Evolutionary conservation across 2,888 invertebrate genomes (phyloP).

Genomic region (Pachycephus smyrnensis): DNA sequence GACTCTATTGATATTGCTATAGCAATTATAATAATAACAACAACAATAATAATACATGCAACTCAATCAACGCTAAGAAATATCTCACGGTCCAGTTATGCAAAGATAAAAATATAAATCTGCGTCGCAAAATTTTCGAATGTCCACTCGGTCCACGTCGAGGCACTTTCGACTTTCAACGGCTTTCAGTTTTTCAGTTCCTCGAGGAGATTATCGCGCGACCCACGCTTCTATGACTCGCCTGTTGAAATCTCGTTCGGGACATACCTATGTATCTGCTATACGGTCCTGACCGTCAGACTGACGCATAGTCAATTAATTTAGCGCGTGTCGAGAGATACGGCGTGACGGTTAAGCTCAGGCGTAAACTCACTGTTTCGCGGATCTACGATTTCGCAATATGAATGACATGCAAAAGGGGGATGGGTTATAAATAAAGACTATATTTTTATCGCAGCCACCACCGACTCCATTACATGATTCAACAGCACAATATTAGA

Average conservation of each 20-base stretch:
- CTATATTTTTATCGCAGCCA: constrained; percentile 10
- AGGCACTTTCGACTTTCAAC: neutral
- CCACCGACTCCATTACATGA: neutral
- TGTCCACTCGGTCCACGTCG: neutral
- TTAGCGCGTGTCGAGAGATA: neutral
- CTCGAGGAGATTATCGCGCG: neutral
- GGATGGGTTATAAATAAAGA: neutral
- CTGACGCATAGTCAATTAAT: neutral
- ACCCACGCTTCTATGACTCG: neutral
- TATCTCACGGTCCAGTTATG: neutral
- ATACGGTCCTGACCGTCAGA: neutral
- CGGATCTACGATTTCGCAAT: neutral
- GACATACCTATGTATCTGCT: neutral
- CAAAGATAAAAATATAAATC: neutral
- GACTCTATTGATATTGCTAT: neutral
- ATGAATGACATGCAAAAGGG: neutral
- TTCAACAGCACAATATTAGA: constrained; percentile 21
- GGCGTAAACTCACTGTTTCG: neutral
- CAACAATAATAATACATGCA: neutral
- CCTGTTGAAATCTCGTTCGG: neutral
- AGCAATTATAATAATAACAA: neutral
- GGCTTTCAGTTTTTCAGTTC: neutral
- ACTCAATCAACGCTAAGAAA: neutral
- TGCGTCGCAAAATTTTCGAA: neutral
- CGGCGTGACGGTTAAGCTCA: neutral